These are phyloP conservation scores for Porites rus DNA, from an alignment of 92 coral and sea anemone species.

Conservation along the genomic window DNA sequence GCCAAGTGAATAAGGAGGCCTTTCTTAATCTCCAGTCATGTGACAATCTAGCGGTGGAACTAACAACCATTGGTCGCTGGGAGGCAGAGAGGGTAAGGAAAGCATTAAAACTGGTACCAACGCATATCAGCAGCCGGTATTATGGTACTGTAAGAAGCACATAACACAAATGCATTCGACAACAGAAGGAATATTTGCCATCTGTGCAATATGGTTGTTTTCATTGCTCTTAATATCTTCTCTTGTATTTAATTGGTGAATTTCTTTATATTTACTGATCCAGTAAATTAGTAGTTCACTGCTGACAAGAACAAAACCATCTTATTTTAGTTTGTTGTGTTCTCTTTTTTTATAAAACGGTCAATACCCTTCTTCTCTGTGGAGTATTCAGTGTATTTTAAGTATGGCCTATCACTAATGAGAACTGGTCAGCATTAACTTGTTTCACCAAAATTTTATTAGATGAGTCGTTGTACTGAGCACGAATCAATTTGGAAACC, in stretches of 20 bases:
- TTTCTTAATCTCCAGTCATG: slow-evolving; percentile 63
- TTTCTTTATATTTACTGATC: too few species aligned
- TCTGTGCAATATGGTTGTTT: too few species aligned
- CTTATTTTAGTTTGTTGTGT: too few species aligned
- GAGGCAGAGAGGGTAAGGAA: slow-evolving; percentile 73
- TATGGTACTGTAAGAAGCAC: not conserved
- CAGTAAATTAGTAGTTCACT: too few species aligned
- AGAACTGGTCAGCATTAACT: not conserved
- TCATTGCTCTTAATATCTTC: too few species aligned
- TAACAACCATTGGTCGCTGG: slow-evolving; percentile 54
- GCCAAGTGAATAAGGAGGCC: slow-evolving; percentile 58
- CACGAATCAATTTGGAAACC: slow-evolving; percentile 63
- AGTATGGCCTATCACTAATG: too few species aligned
- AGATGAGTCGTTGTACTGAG: slow-evolving; percentile 76
- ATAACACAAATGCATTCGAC: not conserved
- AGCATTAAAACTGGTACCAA: not conserved
- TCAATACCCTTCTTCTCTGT: too few species aligned
- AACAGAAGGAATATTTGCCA: not conserved
- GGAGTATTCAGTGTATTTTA: too few species aligned
- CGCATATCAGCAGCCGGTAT: not conserved
- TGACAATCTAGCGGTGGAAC: slow-evolving; percentile 77
- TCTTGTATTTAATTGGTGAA: too few species aligned
- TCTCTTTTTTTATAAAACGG: too few species aligned
- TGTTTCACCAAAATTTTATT: not conserved
- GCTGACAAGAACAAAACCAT: too few species aligned